A percentile compares a stretch with the other conserved stretches of the same genome.
Conservation (phyloP, 1,140 invertebrate species). For the Rhopalosiphum padi region DNA sequence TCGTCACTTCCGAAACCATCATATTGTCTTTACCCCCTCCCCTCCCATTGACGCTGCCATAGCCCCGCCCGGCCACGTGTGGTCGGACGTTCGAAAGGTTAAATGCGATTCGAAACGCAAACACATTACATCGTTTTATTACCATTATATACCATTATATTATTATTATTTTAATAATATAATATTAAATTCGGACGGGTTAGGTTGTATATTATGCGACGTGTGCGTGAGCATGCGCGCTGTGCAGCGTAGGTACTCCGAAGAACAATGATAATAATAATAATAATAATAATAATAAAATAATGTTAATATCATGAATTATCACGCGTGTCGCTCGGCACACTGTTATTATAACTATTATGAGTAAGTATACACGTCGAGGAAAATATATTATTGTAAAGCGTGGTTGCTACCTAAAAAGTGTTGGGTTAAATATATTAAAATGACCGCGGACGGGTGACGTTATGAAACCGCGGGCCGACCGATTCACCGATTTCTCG, state of each 20-base stretch:
- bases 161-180: constrained; percentile 1
- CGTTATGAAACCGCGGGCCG: too few relatives aligned
- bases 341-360: constrained; percentile 1
- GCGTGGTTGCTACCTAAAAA: too few relatives aligned
- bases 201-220: background rate
- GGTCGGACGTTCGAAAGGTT: constrained; percentile 5
- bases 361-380: background rate
- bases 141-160: background rate
- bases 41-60: too few relatives aligned
- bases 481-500: too few relatives aligned
- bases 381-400: too few relatives aligned
- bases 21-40: background rate
- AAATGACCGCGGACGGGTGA: too few relatives aligned
- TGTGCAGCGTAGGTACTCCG: background rate
- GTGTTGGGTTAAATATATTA: too few relatives aligned
- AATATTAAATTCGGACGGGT: background rate
- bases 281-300: background rate
- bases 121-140: background rate
- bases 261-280: background rate
- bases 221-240: too few relatives aligned
- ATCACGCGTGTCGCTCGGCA: background rate
- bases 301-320: background rate
- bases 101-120: constrained; percentile 18
- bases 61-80: too few relatives aligned
- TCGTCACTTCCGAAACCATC: constrained; percentile 15